Evolutionary conservation across 2,113 vertebrate genomes (phyloP), one percentile per base, ranked within the genome.

Genomic region (Syrmaticus mikado): DNA sequence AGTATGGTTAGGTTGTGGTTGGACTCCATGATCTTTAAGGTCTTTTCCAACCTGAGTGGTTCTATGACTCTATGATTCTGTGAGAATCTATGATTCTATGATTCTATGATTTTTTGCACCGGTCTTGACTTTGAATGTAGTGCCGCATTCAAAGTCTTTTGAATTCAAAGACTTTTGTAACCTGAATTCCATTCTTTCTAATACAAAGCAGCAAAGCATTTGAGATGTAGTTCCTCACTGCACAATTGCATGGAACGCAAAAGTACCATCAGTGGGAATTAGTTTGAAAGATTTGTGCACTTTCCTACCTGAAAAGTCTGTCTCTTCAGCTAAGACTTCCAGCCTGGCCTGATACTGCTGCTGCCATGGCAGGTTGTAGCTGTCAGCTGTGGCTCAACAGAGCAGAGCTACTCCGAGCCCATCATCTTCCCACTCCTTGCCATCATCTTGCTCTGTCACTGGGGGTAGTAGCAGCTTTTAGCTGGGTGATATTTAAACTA

Each of bases 221-320:
- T 43, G 68, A 57, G 28, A 50, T 40, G 21, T 17, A 75, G 61
- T 5, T 91, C 13, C 10, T n/a, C 48, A 28, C 24, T 67, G 70
- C 81, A 62, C 50, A 64, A 38, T 46, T 43, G n/a, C 55, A 38
- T 0, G 0, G 41, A 86, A 64, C 16, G 73, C 52, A 46, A 73
- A 70, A 53, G 55, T 53, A 20, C 41, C 0, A 0, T 11, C 61
- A 67, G 18, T 0, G 1, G 41, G 55, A 46, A 68, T 27, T 0
- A 0, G 36, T 73, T 93, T 76, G 68, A 88, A 52, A 0, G 1
- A 12, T 40, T 41, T 7, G 15, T 50, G 55, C 64, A 66, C 11
- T 18, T 71, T 82, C 38, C 45, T 46, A 2, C 41, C 32, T 30
- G 55, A 78, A 83, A 93, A 67, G 6, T 15, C 65, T 34, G 24